Conservation (phyloP, 2,113 vertebrate species). For the Nannobrachium achirus region DNA sequence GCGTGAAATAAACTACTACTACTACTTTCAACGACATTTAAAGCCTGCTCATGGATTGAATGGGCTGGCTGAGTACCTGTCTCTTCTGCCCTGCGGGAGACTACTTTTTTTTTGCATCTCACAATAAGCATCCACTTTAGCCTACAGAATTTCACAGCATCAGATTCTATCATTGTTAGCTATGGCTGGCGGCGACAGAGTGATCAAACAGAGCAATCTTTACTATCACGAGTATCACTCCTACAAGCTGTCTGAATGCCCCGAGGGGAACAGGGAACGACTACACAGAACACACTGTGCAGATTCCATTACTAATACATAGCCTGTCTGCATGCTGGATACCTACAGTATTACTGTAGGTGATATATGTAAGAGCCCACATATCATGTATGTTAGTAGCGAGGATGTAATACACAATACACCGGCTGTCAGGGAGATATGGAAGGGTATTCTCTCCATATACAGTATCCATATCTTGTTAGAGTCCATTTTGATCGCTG, state of each 20-base stretch:
- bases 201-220: conserved; percentile 10
- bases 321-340: not conserved
- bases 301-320: not conserved
- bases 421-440: too few relatives aligned
- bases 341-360: too few relatives aligned
- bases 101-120: not conserved
- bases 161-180: not conserved
- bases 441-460: too few relatives aligned
- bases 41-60: not conserved
- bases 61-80: not conserved
- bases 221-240: not conserved
- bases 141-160: not conserved
- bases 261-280: not conserved
- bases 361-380: too few relatives aligned
- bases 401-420: too few relatives aligned
- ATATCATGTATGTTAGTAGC: too few relatives aligned
- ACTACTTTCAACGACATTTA: not conserved
- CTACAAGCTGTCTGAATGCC: not conserved
- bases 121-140: not conserved
- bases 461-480: too few relatives aligned
- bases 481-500: too few relatives aligned
- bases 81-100: not conserved
- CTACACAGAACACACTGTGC: not conserved
- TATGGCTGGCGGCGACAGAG: not conserved
- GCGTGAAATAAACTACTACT: too few relatives aligned